phyloP scores from a whole-genome alignment of 2,113 vertebrate genomes.

The Nerophis ophidion region DNA sequence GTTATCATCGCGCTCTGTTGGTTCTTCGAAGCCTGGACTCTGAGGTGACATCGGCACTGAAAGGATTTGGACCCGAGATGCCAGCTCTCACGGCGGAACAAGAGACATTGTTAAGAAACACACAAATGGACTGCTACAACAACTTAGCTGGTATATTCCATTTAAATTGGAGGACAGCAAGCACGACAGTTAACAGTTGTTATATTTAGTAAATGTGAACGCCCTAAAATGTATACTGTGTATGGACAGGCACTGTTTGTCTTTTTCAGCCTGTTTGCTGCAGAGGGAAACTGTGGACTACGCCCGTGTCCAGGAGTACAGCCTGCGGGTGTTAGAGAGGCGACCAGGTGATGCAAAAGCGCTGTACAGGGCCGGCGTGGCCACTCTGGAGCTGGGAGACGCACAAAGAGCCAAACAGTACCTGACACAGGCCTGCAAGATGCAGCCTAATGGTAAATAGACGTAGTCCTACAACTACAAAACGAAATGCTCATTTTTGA shows the following conservation, averaged over 20 bases:
- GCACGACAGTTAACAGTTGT: background rate
- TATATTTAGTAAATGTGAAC: background rate
- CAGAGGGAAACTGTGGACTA: slow-evolving; percentile 80
- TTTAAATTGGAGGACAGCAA: background rate
- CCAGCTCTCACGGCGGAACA: slow-evolving; percentile 69
- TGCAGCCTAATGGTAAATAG: slow-evolving; percentile 78
- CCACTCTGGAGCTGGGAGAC: slow-evolving; percentile 81
- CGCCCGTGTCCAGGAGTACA: slow-evolving; percentile 81
- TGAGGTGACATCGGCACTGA: slow-evolving; percentile 62
- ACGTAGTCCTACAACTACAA: background rate
- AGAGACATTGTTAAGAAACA: slow-evolving; percentile 68
- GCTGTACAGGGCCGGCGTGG: slow-evolving; percentile 83
- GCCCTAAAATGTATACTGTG: background rate
- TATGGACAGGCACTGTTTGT: background rate
- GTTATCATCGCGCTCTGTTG: slow-evolving; percentile 82
- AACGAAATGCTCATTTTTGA: background rate
- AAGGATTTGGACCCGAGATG: slow-evolving; percentile 66
- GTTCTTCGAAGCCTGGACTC: slow-evolving; percentile 79
- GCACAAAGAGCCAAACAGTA: slow-evolving; percentile 75
- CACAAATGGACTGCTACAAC: slow-evolving; percentile 87
- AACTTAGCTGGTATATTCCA: slow-evolving; percentile 80
- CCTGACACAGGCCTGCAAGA: slow-evolving; percentile 72
- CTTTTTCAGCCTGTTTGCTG: slow-evolving; percentile 79
- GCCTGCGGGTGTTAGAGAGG: slow-evolving; percentile 76
- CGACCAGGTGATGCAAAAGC: slow-evolving; percentile 80